Evolutionary conservation across 2,113 vertebrate genomes (phyloP).

Genomic region (Apteryx owenii): DNA sequence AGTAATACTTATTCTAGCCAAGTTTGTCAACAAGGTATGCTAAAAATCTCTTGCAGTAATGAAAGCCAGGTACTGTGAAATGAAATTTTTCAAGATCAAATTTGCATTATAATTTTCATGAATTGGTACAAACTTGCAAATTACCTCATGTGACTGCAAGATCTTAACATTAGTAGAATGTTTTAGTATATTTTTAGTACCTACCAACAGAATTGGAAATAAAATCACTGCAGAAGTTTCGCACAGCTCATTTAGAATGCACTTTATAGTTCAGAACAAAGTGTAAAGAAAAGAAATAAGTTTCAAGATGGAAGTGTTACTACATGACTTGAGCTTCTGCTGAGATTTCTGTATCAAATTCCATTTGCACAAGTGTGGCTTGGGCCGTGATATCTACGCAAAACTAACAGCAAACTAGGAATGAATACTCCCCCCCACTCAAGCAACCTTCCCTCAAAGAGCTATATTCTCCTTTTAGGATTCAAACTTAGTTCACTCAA

Average conservation of each 20-base stretch:
- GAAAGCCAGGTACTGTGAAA: background rate
- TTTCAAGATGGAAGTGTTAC: background rate
- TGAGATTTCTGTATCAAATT: background rate
- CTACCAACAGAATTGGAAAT: background rate
- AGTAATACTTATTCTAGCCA: background rate
- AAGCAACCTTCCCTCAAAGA: background rate
- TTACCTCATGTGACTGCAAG: background rate
- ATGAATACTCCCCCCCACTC: rapidly evolving
- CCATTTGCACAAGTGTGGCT: too few species aligned
- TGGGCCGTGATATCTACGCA: rapidly evolving
- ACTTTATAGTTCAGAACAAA: too few species aligned
- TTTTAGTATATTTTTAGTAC: too few species aligned
- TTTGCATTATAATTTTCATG: background rate
- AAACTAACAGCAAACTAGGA: background rate
- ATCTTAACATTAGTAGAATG: background rate
- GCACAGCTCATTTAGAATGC: background rate
- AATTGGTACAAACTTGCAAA: background rate
- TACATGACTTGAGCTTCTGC: background rate
- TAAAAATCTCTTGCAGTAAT: background rate
- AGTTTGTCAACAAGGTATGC: background rate
- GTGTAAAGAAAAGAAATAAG: background rate
- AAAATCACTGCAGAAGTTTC: background rate
- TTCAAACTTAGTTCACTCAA: background rate
- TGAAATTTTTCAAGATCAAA: background rate
- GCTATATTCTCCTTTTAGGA: background rate